These are phyloP conservation scores for Brachionus asplanchnoidis DNA, from an alignment of 1,140 invertebrate species.

Conservation along the genomic window DNA sequence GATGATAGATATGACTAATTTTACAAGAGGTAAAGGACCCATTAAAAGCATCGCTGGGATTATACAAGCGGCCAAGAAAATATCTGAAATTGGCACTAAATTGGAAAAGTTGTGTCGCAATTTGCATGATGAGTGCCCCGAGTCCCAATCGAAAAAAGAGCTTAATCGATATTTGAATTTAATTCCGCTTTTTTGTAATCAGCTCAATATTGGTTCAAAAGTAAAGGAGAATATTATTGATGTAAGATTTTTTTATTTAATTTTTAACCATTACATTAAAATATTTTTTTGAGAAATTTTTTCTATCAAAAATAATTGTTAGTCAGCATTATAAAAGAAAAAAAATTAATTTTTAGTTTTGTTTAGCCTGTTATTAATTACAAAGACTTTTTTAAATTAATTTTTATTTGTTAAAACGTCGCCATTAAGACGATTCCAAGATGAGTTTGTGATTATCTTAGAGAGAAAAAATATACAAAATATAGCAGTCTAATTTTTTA, in stretches of 20 bases:
- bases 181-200: constrained; percentile 94
- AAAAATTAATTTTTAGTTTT: too few species aligned
- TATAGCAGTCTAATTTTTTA: too few species aligned
- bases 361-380: too few species aligned
- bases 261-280: constrained; percentile 58
- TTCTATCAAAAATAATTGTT: too few species aligned
- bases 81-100: constrained; percentile 93
- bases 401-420: too few species aligned
- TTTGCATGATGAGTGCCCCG: constrained; percentile 89
- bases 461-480: too few species aligned
- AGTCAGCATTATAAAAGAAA: too few species aligned
- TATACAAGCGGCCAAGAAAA: constrained; percentile 98
- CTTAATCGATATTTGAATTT: constrained; percentile 88
- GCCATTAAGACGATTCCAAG: too few species aligned
- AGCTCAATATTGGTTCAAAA: constrained; percentile 97
- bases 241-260: constrained; percentile 79
- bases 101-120: constrained; percentile 88
- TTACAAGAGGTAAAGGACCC: constrained; percentile 92
- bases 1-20: constrained; percentile 99
- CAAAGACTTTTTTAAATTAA: too few species aligned
- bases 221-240: constrained; percentile 99
- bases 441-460: too few species aligned
- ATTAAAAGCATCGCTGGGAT: constrained; percentile 98
- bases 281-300: not conserved
- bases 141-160: constrained; percentile 95